Conservation (phyloP, 2,797 vertebrate genomes). For the Mycteria americana region DNA sequence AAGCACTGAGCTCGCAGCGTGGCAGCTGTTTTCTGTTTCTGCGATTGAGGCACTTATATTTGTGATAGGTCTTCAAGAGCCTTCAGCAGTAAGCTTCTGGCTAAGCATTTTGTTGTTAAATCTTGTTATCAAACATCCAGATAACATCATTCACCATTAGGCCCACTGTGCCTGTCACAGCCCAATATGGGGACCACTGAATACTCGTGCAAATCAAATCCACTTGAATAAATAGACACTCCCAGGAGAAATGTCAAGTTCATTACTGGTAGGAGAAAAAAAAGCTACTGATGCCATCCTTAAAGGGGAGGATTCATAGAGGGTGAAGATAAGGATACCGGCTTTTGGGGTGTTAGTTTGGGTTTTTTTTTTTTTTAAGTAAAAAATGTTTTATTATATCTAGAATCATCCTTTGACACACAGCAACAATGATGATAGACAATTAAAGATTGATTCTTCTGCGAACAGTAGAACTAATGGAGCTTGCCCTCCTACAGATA, state of each 20-base stretch:
- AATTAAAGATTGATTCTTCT: not conserved
- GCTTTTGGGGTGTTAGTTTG: not conserved
- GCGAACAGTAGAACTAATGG: not conserved
- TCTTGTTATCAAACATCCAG: not conserved
- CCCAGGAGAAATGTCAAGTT: not conserved
- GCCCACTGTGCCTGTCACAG: not conserved
- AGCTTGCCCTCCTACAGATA: not conserved
- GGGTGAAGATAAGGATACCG: rapidly evolving
- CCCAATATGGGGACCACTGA: not conserved
- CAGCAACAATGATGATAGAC: not conserved
- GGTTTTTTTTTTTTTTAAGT: not conserved
- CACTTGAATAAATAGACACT: not conserved
- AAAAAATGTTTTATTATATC: not conserved
- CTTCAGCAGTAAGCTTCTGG: not conserved
- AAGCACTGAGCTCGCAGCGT: not conserved
- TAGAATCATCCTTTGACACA: not conserved
- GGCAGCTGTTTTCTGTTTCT: not conserved
- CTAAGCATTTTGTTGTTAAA: not conserved
- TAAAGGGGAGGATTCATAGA: not conserved
- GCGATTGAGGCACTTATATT: not conserved
- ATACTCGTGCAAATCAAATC: not conserved
- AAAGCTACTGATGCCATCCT: not conserved
- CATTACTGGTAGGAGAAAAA: not conserved
- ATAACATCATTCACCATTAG: not conserved
- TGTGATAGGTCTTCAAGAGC: not conserved